These are phyloP conservation scores for Linnaemya vulpina DNA, from an alignment of 2,888 invertebrate genomes.

Conservation along the genomic window DNA sequence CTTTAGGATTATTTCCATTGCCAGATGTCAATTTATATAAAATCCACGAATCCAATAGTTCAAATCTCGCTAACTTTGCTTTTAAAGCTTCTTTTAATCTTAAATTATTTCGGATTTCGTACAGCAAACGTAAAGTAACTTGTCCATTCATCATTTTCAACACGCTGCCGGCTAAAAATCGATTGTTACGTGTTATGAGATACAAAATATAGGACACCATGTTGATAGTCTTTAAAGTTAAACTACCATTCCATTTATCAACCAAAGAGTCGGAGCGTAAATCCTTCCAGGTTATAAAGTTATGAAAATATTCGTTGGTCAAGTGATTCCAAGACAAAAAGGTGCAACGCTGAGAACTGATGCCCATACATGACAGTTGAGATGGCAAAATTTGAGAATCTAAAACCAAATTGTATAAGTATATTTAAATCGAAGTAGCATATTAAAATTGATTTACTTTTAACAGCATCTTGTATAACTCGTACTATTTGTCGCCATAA, in stretches of 20 bases:
- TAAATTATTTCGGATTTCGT: constrained; percentile 90
- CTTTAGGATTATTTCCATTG: constrained; percentile 73
- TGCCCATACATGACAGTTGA: constrained; percentile 90
- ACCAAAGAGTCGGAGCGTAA: constrained; percentile 89
- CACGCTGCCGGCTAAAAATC: constrained; percentile 93
- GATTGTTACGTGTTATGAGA: constrained; percentile 89
- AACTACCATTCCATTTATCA: constrained; percentile 90
- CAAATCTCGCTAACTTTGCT: constrained; percentile 89
- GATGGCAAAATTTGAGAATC: constrained; percentile 87
- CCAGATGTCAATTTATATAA: constrained; percentile 88
- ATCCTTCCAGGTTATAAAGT: constrained; percentile 96
- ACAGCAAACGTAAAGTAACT: constrained; percentile 90
- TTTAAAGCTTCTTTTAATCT: constrained; percentile 87
- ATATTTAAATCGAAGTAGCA: not conserved
- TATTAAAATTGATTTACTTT: constrained; percentile 83
- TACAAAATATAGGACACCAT: constrained; percentile 86
- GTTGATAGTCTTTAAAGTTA: constrained; percentile 86
- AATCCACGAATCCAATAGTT: constrained; percentile 97
- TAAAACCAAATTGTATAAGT: constrained; percentile 78
- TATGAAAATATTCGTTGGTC: constrained; percentile 90
- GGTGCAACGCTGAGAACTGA: constrained; percentile 91
- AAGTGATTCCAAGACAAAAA: constrained; percentile 92
- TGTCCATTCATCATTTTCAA: constrained; percentile 93
- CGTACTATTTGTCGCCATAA: constrained; percentile 88
- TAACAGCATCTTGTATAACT: constrained; percentile 88